phyloP scores from a whole-genome alignment of 2,113 vertebrate species.

The Zapornia atra region DNA sequence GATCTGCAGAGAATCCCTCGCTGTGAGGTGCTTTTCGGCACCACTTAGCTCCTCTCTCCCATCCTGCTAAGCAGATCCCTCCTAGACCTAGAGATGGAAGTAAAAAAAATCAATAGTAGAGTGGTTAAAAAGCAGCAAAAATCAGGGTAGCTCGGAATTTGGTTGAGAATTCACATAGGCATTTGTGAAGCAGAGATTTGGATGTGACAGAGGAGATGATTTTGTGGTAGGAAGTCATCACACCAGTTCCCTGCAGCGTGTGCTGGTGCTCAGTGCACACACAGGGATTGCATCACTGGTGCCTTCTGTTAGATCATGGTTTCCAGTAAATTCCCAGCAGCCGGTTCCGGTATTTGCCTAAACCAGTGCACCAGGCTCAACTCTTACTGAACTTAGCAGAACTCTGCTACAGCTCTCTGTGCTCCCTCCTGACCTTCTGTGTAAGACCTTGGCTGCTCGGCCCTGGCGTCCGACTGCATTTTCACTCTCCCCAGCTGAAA shows the following conservation, averaged over 20 bases:
- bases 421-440: neutral
- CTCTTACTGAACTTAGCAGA: neutral
- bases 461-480: neutral
- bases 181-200: neutral
- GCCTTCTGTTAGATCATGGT: neutral
- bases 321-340: neutral
- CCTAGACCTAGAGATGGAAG: neutral
- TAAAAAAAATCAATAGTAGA: neutral
- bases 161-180: neutral
- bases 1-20: neutral
- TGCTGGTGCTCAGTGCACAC: neutral
- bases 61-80: neutral
- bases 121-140: neutral
- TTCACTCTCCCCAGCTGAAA: neutral
- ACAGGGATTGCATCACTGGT: neutral
- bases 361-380: neutral
- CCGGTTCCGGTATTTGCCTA: neutral
- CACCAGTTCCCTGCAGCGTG: neutral
- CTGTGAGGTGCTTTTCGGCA: neutral
- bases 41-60: neutral
- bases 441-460: neutral
- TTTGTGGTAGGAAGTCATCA: neutral
- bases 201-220: neutral
- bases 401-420: fast-evolving
- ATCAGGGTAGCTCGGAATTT: neutral